phyloP scores from a whole-genome alignment of 2,888 invertebrate genomes.

The Temnothorax rugatulus region DNA sequence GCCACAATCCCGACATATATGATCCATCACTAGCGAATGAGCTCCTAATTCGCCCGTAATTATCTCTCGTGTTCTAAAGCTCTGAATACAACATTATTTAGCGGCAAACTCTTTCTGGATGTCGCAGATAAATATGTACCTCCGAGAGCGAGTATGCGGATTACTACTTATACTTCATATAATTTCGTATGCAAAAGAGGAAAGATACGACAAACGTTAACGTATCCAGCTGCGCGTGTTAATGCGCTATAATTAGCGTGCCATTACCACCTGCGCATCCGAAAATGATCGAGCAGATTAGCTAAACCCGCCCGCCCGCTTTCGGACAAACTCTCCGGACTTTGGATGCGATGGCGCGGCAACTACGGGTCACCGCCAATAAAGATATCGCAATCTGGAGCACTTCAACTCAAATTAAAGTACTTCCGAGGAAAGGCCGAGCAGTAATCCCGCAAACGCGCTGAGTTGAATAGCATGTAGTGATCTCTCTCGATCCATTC shows the following conservation, averaged over 20 bases:
- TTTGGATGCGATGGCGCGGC: slow-evolving; percentile 9
- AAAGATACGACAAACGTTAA: slow-evolving; percentile 35
- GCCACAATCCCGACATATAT: slow-evolving; percentile 43
- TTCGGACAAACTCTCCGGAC: slow-evolving; percentile 29
- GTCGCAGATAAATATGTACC: not conserved
- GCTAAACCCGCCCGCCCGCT: not conserved
- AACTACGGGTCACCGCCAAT: slow-evolving; percentile 26
- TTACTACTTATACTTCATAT: slow-evolving; percentile 8
- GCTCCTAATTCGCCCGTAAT: slow-evolving; percentile 84
- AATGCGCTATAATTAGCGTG: slow-evolving; percentile 65
- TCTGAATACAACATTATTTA: slow-evolving; percentile 80
- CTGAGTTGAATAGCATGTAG: slow-evolving; percentile 6
- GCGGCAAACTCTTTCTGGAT: slow-evolving; percentile 64
- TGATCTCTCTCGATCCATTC: not conserved
- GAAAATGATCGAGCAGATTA: slow-evolving; percentile 50
- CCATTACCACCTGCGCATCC: slow-evolving; percentile 66
- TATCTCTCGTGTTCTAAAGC: slow-evolving; percentile 68
- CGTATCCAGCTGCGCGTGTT: slow-evolving; percentile 35
- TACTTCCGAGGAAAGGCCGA: slow-evolving; percentile 19
- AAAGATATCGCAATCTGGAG: slow-evolving; percentile 42
- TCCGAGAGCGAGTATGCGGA: not conserved
- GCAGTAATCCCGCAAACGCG: slow-evolving; percentile 6
- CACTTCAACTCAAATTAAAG: slow-evolving; percentile 55
- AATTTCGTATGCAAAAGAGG: not conserved
- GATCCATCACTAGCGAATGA: slow-evolving; percentile 50